phyloP scores from a whole-genome alignment of 92 coral and sea anemone genomes.

The Nematostella vectensis region DNA sequence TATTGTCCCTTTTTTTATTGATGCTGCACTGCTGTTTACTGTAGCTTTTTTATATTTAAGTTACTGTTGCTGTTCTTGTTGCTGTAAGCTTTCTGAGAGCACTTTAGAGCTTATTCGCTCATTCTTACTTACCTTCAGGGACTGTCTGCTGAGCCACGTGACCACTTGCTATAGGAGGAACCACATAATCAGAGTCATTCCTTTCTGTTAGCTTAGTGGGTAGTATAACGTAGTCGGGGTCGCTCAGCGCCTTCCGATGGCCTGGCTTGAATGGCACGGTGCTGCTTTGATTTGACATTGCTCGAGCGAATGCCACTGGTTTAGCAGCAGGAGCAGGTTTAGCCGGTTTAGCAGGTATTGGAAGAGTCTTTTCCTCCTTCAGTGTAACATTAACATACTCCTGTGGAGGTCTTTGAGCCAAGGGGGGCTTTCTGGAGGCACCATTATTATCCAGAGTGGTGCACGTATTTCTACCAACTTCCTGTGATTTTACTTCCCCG shows the following conservation, averaged over 20 bases:
- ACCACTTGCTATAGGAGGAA: neutral
- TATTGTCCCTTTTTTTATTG: too few species aligned
- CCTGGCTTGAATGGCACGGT: too few species aligned
- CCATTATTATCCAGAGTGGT: neutral
- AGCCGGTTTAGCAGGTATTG: slow-evolving; percentile 1
- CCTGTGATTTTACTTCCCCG: too few species aligned
- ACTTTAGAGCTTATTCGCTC: too few species aligned
- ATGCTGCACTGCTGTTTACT: too few species aligned
- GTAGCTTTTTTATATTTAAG: too few species aligned
- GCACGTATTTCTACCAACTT: neutral
- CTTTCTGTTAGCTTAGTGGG: neutral
- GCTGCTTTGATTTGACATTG: too few species aligned
- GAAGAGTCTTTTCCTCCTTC: slow-evolving; percentile 1
- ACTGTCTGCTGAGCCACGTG: neutral
- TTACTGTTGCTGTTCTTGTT: too few species aligned
- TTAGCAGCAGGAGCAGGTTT: slow-evolving; percentile 5
- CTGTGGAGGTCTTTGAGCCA: slow-evolving; percentile 9
- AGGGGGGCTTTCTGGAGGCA: neutral
- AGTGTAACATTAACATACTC: slow-evolving; percentile 8
- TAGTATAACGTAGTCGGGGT: neutral
- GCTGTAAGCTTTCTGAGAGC: too few species aligned
- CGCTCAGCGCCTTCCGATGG: too few species aligned
- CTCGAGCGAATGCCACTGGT: slow-evolving; percentile 5
- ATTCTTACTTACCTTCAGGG: slow-evolving; percentile 4
- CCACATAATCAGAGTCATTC: neutral